Base-by-base conservation (phyloP, 2,888 invertebrate genomes). In the Drosophila multiciliata region DNA sequence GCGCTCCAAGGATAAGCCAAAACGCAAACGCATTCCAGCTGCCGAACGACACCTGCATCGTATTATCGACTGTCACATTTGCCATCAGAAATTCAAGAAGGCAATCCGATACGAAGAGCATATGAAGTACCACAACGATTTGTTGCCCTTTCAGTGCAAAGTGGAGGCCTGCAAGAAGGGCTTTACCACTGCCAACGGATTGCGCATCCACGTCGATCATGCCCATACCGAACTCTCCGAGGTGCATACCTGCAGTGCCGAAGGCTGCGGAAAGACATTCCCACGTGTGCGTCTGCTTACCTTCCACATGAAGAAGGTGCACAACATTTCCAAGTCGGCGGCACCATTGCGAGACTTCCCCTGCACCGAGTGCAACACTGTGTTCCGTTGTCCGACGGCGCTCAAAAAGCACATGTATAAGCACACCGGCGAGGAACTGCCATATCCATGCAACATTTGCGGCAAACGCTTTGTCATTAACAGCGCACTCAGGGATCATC, bases 351-450 rank as follows among this genome's bases (percentile, higher is more conserved):
- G 89, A 7, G 90, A 89, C 32, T 92, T 91, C 68, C 90, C 92
- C n/a, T 92, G 92, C 63, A 83, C 83, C 15, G 92, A 92, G 55
- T 92, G 92, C 63, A 91, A 92, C 17, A 92, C 92, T n/a, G 88
- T 92, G 3, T 91, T 92, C 59, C 91, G 92, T 23, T 92, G 92
- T 55, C 90, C 92, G 26, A 91, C 91, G 62, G 92, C 92, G 1
- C 87, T 92, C 6, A 92, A 91, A 64, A 92, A 92, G 71, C 92
- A 92, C 54, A 92, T 92, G 83, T 92, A 91, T 55, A 90, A 92
- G 63, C 92, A 92, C 67, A 92, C 91, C 8, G 92, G 92, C 26
- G 89, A 92, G 64, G 91, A 91, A 61, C 66, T 92, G 33, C 92
- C 92, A 4, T 92, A 91, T 66, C 92, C 92, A 0, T 92, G 92